These are phyloP conservation scores for Halictus ligatus DNA, from an alignment of 2,888 invertebrate genomes.

Conservation along the genomic window DNA sequence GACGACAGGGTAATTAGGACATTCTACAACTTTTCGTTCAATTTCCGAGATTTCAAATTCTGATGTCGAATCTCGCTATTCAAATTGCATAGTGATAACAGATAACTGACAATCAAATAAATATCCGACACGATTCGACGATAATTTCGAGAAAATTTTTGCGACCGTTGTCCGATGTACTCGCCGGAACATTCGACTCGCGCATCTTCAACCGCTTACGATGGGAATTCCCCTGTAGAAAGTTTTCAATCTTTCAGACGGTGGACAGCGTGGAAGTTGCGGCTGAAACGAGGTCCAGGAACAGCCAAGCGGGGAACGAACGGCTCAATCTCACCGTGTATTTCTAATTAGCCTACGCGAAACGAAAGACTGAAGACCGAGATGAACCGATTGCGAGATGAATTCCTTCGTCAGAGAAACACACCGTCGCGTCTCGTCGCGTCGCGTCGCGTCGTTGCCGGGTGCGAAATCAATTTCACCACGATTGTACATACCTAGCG, in stretches of 20 bases:
- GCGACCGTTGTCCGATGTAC: too few relatives aligned
- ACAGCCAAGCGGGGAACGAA: constrained; percentile 84
- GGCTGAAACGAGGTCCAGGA: constrained; percentile 82
- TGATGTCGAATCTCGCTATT: too few relatives aligned
- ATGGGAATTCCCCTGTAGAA: not conserved
- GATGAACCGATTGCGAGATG: not conserved
- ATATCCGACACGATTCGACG: too few relatives aligned
- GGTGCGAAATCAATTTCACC: constrained; percentile 21
- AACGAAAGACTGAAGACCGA: constrained; percentile 47
- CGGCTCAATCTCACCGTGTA: constrained; percentile 90
- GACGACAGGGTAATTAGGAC: constrained; percentile 80
- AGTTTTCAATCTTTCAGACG: constrained; percentile 79
- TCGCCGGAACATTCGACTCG: too few relatives aligned
- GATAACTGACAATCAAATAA: too few relatives aligned
- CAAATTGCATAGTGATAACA: too few relatives aligned
- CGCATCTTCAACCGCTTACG: not conserved
- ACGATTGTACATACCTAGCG: constrained; percentile 42
- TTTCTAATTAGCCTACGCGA: constrained; percentile 84
- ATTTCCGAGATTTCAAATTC: too few relatives aligned
- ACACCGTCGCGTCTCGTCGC: not conserved
- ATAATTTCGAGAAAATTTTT: too few relatives aligned
- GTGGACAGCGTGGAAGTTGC: constrained; percentile 85
- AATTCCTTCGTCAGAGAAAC: not conserved
- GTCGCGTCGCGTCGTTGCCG: constrained; percentile 14
- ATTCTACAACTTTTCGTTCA: not conserved